phyloP scores from a whole-genome alignment of 2,888 invertebrate genomes.

The Andrena hattorfiana region DNA sequence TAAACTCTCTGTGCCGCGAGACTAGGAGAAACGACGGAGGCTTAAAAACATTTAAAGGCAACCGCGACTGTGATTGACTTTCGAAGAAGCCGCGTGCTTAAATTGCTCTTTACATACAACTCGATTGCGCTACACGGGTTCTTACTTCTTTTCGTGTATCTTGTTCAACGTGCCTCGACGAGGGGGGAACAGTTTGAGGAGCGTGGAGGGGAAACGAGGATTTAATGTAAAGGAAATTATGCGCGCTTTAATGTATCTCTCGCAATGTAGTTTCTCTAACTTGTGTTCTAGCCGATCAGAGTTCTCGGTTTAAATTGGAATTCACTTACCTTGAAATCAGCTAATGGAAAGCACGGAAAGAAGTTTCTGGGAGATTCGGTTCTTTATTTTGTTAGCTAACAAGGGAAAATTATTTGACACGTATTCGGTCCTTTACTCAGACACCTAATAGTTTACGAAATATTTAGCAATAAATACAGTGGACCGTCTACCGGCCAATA shows the following conservation, averaged over 20 bases:
- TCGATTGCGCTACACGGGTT: not conserved
- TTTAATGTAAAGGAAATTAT: not conserved
- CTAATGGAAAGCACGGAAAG: too few species aligned
- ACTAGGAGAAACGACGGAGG: not conserved
- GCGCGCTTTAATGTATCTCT: not conserved
- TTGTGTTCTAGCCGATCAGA: not conserved
- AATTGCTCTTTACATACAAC: slow-evolving; percentile 12
- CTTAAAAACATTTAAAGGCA: not conserved
- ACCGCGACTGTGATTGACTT: slow-evolving; percentile 1
- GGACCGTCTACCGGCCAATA: too few species aligned
- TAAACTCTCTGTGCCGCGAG: not conserved
- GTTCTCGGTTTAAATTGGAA: too few species aligned
- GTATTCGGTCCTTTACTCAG: too few species aligned
- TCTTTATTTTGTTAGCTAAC: too few species aligned
- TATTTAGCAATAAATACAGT: too few species aligned
- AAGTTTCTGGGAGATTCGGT: too few species aligned
- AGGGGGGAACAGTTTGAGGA: not conserved
- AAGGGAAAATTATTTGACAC: too few species aligned
- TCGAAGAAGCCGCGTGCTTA: slow-evolving; percentile 1
- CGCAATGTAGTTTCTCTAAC: not conserved
- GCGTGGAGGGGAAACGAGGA: not conserved
- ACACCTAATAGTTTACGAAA: too few species aligned
- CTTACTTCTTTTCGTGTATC: slow-evolving; percentile 12
- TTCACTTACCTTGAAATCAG: too few species aligned
- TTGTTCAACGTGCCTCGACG: not conserved